Conservation (phyloP, 1,140 invertebrate genomes). For the Macrosteles quadrilineatus region DNA sequence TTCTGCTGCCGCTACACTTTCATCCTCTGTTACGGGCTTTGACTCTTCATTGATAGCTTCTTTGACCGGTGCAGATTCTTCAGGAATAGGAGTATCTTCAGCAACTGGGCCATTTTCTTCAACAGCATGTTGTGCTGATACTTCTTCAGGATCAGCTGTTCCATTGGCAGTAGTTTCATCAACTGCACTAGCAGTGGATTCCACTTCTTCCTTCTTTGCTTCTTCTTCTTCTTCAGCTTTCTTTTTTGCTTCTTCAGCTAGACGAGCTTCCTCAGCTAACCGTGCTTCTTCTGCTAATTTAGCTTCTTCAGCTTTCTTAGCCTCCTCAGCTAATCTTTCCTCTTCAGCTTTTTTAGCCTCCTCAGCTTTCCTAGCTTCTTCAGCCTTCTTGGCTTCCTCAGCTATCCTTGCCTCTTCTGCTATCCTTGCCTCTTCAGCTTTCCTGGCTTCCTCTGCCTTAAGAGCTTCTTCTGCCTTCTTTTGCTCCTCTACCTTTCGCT, state of each 20-base stretch:
- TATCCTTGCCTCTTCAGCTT: slow-evolving; percentile 29
- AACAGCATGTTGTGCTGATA: slow-evolving; percentile 2
- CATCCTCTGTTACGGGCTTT: slow-evolving; percentile 1
- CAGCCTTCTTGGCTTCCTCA: slow-evolving; percentile 28
- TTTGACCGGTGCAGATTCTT: not conserved
- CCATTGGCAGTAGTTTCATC: slow-evolving; percentile 11
- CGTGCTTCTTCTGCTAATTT: slow-evolving; percentile 16
- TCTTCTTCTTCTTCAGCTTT: slow-evolving; percentile 26
- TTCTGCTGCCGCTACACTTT: slow-evolving; percentile 21
- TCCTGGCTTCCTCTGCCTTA: slow-evolving; percentile 1
- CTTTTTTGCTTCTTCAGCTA: slow-evolving; percentile 21
- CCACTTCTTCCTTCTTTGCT: slow-evolving; percentile 24
- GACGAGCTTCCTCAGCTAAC: slow-evolving; percentile 22
- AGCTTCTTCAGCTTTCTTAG: slow-evolving; percentile 18
- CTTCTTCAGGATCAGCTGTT: slow-evolving; percentile 11
- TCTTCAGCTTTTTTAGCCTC: slow-evolving; percentile 29
- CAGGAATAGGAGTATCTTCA: slow-evolving; percentile 27
- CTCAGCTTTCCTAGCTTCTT: slow-evolving; percentile 25
- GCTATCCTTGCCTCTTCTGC: slow-evolving; percentile 27
- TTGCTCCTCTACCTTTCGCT: slow-evolving; percentile 12
- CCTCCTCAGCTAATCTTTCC: slow-evolving; percentile 29
- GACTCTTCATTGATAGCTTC: not conserved
- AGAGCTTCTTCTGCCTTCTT: slow-evolving; percentile 24
- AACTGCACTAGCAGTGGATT: not conserved
- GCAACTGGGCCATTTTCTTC: slow-evolving; percentile 28